Base-by-base conservation (phyloP, 2,797 vertebrate species). In the Onychomys arenicola region DNA sequence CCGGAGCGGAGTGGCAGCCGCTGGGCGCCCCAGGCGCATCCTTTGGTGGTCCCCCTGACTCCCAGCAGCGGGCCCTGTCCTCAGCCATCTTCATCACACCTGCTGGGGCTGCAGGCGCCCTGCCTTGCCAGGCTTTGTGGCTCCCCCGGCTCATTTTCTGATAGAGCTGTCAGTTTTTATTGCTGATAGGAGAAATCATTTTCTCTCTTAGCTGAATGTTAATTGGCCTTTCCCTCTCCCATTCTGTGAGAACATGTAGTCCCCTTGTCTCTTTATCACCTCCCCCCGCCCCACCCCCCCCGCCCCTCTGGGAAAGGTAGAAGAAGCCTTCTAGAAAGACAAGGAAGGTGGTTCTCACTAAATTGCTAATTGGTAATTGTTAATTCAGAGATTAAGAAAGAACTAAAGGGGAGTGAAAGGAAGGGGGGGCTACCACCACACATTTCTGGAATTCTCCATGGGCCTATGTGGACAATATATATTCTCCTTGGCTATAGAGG, bases 91-190 rank as follows among this genome's bases (percentile, higher is more conserved):
- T n/a, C 12, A 49, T 85, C 46, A 1, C 81, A 73, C 63, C 23
- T 14, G 63, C 67, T 27, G 84, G 90, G 43, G 29, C 94, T 11
- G 55, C 94, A 19, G 23, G 0, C 23, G 0, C 40, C 65, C 29
- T 1, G 90, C 92, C 90, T 37, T 0, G 2, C 84, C 57, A 5
- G 55, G 89, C 91, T 61, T 80, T n/a, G 73, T 10, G 55, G 73
- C 86, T 89, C 96, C 94, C 96, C 77, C 0, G 10, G 95, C 94
- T 95, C 95, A 4, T 46, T 49, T 89, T 91, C 94, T 85, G 96
- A 96, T 95, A 94, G 93, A 97, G 97, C 94, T 92, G 92, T 96
- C 96, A 83, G 92, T 55, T 92, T 95, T 93, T 87, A 92, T 63
- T 59, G 97, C 96, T 93, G 95, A 93, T 95, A 57, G 96, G 96